These are phyloP conservation scores for Tautogolabrus adspersus DNA, from an alignment of 2,113 vertebrate genomes.

Conservation along the genomic window DNA sequence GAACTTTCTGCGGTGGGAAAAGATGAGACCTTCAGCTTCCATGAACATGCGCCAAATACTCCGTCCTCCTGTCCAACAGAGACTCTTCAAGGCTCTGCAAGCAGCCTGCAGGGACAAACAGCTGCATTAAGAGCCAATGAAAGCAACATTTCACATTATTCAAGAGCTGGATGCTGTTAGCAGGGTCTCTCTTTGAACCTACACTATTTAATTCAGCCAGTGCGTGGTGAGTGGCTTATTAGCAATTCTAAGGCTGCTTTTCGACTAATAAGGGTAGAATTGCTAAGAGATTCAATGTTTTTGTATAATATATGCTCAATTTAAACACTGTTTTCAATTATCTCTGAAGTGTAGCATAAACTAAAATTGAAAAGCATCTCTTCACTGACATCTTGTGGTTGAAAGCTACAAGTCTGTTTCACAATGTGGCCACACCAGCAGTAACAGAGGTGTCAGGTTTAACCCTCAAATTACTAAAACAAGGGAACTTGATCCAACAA, in stretches of 20 bases:
- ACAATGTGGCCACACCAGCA: background rate
- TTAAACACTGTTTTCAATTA: slow-evolving; percentile 6
- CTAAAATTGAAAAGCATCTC: background rate
- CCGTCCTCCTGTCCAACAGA: slow-evolving; percentile 8
- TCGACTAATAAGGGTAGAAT: slow-evolving; percentile 5
- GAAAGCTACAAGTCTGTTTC: background rate
- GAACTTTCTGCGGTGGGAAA: slow-evolving; percentile 49
- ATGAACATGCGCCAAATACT: slow-evolving; percentile 48
- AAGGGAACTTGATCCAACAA: too few species aligned
- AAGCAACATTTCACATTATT: background rate
- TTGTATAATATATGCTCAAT: slow-evolving; percentile 37
- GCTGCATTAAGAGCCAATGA: slow-evolving; percentile 1
- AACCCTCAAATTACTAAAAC: too few species aligned
- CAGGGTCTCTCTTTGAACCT: slow-evolving; percentile 4
- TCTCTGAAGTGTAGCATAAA: background rate
- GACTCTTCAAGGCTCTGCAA: slow-evolving; percentile 10
- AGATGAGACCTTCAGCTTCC: slow-evolving; percentile 53
- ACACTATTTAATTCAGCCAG: background rate
- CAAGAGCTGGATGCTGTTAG: background rate
- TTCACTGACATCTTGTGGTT: slow-evolving; percentile 26
- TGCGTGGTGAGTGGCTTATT: slow-evolving; percentile 14
- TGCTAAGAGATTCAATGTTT: slow-evolving; percentile 25
- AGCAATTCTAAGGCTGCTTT: background rate
- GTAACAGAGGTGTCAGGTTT: too few species aligned
- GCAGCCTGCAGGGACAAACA: slow-evolving; percentile 6